Percentiles rank a stretch among this genome's conserved stretches.
Evolutionary conservation across 2,888 invertebrate genomes (phyloP).

Genomic region (Rhingia rostrata): DNA sequence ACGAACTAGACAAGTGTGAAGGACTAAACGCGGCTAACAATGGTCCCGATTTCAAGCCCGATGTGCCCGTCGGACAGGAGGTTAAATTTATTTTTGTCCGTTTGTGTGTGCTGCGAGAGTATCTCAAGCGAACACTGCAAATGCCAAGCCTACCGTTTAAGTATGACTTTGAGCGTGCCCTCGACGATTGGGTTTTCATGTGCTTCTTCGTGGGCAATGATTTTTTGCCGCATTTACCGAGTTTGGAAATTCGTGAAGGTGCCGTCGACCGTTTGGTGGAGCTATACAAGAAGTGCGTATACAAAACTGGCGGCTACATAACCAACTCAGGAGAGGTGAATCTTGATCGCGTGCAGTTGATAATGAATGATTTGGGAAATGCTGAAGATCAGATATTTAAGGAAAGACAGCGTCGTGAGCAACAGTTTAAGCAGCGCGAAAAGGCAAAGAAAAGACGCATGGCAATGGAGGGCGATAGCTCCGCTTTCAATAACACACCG

Average conservation of each 20-base stretch:
- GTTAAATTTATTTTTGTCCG: conserved; percentile 96
- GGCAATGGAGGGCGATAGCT: conserved; percentile 86
- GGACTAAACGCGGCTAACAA: conserved; percentile 87
- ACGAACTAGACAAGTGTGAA: conserved; percentile 96
- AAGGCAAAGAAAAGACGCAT: conserved; percentile 87
- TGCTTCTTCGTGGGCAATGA: conserved; percentile 99
- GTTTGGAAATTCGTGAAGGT: conserved; percentile 97
- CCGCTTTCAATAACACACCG: conserved; percentile 86
- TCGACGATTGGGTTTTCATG: conserved; percentile 99
- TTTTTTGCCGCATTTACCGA: conserved; percentile 98
- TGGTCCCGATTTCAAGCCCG: conserved; percentile 81
- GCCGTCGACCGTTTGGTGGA: conserved; percentile 97
- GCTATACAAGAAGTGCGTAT: conserved; percentile 96
- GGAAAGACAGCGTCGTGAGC: conserved; percentile 93
- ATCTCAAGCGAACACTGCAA: conserved; percentile 92
- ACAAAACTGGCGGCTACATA: conserved; percentile 96
- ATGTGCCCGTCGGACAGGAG: conserved; percentile 88
- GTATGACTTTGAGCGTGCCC: conserved; percentile 96
- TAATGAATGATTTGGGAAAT: conserved; percentile 95
- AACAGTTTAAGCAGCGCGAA: conserved; percentile 90
- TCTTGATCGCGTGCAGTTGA: conserved; percentile 95
- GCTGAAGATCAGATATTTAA: conserved; percentile 99
- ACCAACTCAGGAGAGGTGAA: conserved; percentile 97
- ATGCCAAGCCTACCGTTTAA: conserved; percentile 97
- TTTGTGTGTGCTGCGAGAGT: conserved; percentile 96